Conservation (phyloP, 2,888 invertebrate species). For the Rhimphoctona megacephalus region DNA sequence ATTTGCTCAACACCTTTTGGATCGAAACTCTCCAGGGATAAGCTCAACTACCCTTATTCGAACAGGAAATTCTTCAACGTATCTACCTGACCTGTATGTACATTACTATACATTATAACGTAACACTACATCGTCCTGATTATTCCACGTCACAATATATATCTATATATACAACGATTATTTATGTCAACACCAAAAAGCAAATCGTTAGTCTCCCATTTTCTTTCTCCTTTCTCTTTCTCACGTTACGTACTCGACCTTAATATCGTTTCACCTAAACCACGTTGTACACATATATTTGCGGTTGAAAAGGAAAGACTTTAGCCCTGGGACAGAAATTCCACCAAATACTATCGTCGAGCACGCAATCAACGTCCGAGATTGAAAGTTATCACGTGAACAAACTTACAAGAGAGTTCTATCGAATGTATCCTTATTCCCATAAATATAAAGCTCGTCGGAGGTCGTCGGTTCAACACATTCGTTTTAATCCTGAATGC, state of each 20-base stretch:
- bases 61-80: background rate
- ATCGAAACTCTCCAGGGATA: constrained; percentile 28
- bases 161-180: constrained; percentile 24
- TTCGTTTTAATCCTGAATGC: constrained; percentile 9
- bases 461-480: constrained; percentile 45
- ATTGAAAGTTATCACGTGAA: constrained; percentile 40
- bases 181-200: constrained; percentile 30
- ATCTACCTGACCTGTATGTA: background rate
- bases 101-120: background rate
- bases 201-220: constrained; percentile 46
- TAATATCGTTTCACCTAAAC: constrained; percentile 47
- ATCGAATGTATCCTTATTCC: constrained; percentile 31
- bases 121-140: background rate
- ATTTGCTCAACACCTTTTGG: constrained; percentile 7
- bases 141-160: background rate
- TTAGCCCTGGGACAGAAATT: constrained; percentile 37
- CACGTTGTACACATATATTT: constrained; percentile 34
- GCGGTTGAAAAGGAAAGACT: constrained; percentile 22
- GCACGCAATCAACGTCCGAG: constrained; percentile 62
- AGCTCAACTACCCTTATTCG: background rate
- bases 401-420: constrained; percentile 14
- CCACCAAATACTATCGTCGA: constrained; percentile 36
- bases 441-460: constrained; percentile 43
- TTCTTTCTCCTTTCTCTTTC: background rate
- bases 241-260: constrained; percentile 35